Evolutionary conservation across 2,797 vertebrate genomes (phyloP), one percentile per base, ranked within the genome.

Genomic region (Acanthis flammea): DNA sequence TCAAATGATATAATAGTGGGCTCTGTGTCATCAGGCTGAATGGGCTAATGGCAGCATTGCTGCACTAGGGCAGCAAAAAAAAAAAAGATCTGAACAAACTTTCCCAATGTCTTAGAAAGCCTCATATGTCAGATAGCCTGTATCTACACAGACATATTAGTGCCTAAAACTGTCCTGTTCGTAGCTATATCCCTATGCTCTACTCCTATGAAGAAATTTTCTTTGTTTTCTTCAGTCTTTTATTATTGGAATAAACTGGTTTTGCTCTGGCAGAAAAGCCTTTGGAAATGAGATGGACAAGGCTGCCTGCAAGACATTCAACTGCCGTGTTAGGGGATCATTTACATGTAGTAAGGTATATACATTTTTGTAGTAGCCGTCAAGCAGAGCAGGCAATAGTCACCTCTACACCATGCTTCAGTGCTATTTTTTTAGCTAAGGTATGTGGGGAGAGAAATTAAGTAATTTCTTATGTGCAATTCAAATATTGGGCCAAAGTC

Each of bases 101-200:
- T 51, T 58, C 12, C 17, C 7, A 7, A 5, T 0, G 0, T 54
- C n/a, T 61, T 28, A 9, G 51, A 23, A 23, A 47, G 12, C 17
- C 12, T 23, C 35, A 5, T n/a, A 7, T 4, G 2, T 60, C 2
- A 1, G 24, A 31, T 30, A 57, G 28, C 19, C 25, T 75, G 8
- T 42, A 14, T 51, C 60, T 66, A 51, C 16, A 27, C 6, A 47
- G 28, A 28, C 7, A 14, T 15, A 41, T 4, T 27, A n/a, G 12
- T 60, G 13, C 30, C 31, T 92, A 14, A 75, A 44, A 35, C 16
- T 31, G 8, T 57, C 14, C 31, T 58, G 11, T 37, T 62, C 41
- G 58, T 8, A 12, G 12, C 33, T 11, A 9, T 13, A 33, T 19
- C 9, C 18, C 19, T 47, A 5, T 11, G 28, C 8, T 39, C 17